Evolutionary conservation across 1,140 invertebrate species (phyloP), one percentile per base, ranked within the genome.

Genomic region (Triops cancriformis): DNA sequence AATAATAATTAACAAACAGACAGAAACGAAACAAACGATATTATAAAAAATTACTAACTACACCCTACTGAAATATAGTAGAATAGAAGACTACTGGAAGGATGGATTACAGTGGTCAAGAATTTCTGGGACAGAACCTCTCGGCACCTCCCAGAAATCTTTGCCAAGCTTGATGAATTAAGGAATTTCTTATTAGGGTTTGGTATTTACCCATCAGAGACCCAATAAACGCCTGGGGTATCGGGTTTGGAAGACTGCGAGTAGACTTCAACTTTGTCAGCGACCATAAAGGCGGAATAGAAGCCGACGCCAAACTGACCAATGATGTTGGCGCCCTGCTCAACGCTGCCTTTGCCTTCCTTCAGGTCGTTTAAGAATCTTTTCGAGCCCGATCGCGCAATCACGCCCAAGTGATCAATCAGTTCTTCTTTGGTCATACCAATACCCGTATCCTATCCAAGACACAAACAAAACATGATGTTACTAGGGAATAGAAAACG

Each of bases 281-380:
- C 94, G 1, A 98, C 96, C 93, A 98, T 98, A 84, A 98, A 98
- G 0, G 93, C 90, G 72, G 96, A 98, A 83, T 98, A 99, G 84
- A 99, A 99, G 11, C 97, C 97, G 18, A 99, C 97, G 79, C 97
- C 97, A 88, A 99, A 99, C 83, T 98, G 96, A 6, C 97, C 97
- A 85, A 98, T 98, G 77, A 98, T 97, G 75, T 79, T 80, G 78
- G 91, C 90, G n/a, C 88, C 89, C 5, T 87, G 83, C 77, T 88
- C 88, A 23, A 89, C 87, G 37, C 88, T 86, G 42, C 88, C 86
- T 12, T 85, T 85, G 74, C 89, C 85, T 27, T 89, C 87, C 83
- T 94, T 91, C n/a, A 96, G 83, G 83, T 96, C 87, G 83, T 97
- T 91, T 76, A 97, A 84, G 82, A 97, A 98, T 23, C 89, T 93